Evolutionary conservation across 1,140 invertebrate genomes (phyloP).

Genomic region (Caenorhabditis briggsae): DNA sequence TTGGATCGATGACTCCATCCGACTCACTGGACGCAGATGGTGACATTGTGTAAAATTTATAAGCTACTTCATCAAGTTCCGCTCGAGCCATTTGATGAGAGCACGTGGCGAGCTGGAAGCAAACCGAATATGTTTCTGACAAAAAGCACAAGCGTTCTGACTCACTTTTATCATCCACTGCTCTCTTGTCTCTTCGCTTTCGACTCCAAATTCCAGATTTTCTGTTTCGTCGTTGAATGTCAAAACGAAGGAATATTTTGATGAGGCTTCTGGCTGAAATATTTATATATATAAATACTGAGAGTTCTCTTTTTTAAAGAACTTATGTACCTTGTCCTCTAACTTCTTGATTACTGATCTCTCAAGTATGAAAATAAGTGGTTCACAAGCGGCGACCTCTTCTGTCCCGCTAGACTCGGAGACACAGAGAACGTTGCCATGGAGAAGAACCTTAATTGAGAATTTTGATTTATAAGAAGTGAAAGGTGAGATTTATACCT

Average conservation of each 20-base stretch:
- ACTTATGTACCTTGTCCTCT: background rate
- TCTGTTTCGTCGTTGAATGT: constrained; percentile 32
- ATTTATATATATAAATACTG: background rate
- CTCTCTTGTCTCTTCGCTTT: constrained; percentile 48
- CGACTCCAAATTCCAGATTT: constrained; percentile 29
- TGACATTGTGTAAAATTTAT: constrained; percentile 62
- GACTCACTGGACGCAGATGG: constrained; percentile 1
- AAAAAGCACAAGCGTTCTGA: background rate
- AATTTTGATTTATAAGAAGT: constrained; percentile 1
- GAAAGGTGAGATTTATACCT: constrained; percentile 2
- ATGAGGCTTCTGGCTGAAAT: background rate
- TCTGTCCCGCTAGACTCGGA: background rate
- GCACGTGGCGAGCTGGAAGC: constrained; percentile 56
- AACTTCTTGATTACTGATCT: background rate
- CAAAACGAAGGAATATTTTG: constrained; percentile 6
- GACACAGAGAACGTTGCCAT: constrained; percentile 58
- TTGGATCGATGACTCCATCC: constrained; percentile 2
- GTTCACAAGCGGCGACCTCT: constrained; percentile 28
- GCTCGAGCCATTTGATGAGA: constrained; percentile 63
- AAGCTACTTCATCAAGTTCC: constrained; percentile 61
- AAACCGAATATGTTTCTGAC: background rate
- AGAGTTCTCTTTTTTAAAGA: background rate
- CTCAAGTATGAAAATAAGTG: constrained; percentile 58
- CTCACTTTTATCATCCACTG: constrained; percentile 63
- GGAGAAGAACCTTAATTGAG: constrained; percentile 47